A percentile compares a stretch with the other conserved stretches of the same genome.
Evolutionary conservation across 2,797 vertebrate species (phyloP).

Genomic region (Thunnus albacares): DNA sequence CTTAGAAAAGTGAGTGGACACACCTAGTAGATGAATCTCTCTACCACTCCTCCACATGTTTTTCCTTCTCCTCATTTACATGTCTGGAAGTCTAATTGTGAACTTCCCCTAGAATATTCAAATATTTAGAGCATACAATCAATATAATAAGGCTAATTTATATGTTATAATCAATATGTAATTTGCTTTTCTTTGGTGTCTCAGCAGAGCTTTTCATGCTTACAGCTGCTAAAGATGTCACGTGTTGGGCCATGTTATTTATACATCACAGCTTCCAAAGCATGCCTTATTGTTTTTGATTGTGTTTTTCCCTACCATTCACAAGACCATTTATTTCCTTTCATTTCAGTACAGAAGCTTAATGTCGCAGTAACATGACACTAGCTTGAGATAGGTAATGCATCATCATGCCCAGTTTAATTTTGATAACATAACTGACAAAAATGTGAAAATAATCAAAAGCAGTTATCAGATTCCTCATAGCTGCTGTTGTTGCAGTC

Average conservation of each 20-base stretch:
- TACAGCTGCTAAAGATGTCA: neutral
- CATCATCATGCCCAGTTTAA: neutral
- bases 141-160: neutral
- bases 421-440: slow-evolving; percentile 1
- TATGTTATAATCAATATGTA: neutral
- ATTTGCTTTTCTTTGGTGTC: neutral
- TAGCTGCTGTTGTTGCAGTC: slow-evolving; percentile 24
- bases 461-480: slow-evolving; percentile 25
- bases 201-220: neutral
- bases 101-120: neutral
- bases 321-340: neutral
- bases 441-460: slow-evolving; percentile 14
- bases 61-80: slow-evolving; percentile 16
- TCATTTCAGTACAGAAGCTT: neutral
- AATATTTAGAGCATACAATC: neutral
- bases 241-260: neutral
- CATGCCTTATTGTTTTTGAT: neutral
- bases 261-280: neutral
- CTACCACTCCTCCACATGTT: slow-evolving; percentile 21
- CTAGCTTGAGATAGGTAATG: slow-evolving; percentile 1
- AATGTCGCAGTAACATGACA: slow-evolving; percentile 14
- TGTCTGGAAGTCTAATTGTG: slow-evolving; percentile 19
- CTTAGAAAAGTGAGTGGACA: slow-evolving; percentile 21
- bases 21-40: slow-evolving; percentile 41
- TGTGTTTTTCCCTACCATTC: neutral